phyloP scores from a whole-genome alignment of 2,797 vertebrate species.

The Helarctos malayanus region DNA sequence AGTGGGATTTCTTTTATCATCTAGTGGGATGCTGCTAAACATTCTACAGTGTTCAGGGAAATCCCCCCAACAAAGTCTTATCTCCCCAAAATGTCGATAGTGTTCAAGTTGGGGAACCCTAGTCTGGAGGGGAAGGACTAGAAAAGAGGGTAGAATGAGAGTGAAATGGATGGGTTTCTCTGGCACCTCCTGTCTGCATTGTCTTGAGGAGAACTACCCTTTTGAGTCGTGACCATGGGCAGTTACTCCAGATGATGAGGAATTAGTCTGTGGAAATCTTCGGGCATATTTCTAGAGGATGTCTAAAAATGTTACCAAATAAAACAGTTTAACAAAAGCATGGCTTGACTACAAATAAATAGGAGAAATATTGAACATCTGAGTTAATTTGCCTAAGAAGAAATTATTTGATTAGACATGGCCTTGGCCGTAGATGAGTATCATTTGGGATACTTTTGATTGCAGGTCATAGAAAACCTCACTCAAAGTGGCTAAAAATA shows the following conservation, averaged over 20 bases:
- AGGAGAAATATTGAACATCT: neutral
- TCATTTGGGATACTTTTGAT: neutral
- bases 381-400: neutral
- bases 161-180: neutral
- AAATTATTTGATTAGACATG: neutral
- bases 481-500: neutral
- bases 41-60: neutral
- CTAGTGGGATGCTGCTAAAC: neutral
- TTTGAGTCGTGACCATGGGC: accelerated
- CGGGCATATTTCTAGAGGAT: neutral
- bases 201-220: neutral
- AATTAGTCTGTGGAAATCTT: neutral
- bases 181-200: neutral
- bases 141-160: neutral
- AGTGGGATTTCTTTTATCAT: neutral
- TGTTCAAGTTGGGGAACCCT: neutral
- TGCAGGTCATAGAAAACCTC: neutral
- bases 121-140: neutral
- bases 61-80: neutral
- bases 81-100: neutral
- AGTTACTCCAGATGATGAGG: neutral
- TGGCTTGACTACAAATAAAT: neutral
- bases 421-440: neutral
- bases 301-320: neutral
- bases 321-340: neutral